Evolutionary conservation across 2,888 invertebrate genomes (phyloP), one percentile per base, ranked within the genome.

Genomic region (Cheilosia scutellata): DNA sequence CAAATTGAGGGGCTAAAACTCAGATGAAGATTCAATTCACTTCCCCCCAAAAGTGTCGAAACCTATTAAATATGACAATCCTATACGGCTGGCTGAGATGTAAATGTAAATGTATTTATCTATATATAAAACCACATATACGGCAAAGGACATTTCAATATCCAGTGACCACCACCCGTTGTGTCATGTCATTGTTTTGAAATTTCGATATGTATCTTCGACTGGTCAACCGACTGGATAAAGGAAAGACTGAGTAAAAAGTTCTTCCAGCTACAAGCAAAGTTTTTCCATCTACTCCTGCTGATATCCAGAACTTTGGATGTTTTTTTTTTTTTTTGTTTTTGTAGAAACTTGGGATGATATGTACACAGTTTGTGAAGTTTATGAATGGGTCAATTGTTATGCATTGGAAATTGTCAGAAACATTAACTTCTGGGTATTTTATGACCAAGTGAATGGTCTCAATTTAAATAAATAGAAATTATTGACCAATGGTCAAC

Each of bases 341-440:
- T 11, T 13, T n/a, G 11, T 25, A 31, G 27, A 40, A 60, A 68
- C 62, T 77, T 63, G 51, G 25, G 51, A 33, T 31, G 53, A 65
- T 70, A 62, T 70, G 58, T 57, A 65, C 13, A 65, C 63, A 75
- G 75, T 75, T 57, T 37, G 49, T 27, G 27, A 68, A 75, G 60
- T 75, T 75, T 75, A 49, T 74, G 74, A 80, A 75, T 80, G 80
- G 74, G 60, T 62, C 62, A 80, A 75, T 80, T 80, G 68, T 75
- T 80, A 37, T 51, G 60, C 74, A 74, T 80, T 74, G 33, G 44
- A 66, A 74, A 80, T 80, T 80, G 74, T 80, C 80, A 80, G 63
- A 80, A 80, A 80, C 80, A 80, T 75, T 75, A 63, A 80, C 68
- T 62, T 74, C 47, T 68, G 53, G 37, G 44, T 74, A 37, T 66